A percentile compares a stretch with the other conserved stretches of the same genome.
Evolutionary conservation across 2,113 vertebrate genomes (phyloP).

Genomic region (Micronycteris hirsuta): DNA sequence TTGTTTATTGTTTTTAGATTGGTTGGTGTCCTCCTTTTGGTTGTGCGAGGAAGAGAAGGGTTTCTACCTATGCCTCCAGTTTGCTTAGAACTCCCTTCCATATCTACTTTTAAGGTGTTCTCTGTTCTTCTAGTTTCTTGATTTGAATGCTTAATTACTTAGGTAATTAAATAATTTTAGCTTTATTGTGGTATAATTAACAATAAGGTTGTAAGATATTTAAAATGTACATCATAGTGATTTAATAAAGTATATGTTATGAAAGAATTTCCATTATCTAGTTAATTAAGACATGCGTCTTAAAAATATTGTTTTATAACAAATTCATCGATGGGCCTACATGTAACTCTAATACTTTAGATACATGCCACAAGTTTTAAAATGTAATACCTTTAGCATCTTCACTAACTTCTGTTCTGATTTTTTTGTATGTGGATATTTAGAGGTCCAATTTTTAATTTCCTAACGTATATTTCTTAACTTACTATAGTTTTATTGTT

Average conservation of each 20-base stretch:
- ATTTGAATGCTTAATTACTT: not conserved
- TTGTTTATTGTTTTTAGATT: too few species aligned
- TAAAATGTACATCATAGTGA: not conserved
- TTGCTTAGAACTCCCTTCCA: too few species aligned
- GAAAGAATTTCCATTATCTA: not conserved
- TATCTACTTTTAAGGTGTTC: not conserved
- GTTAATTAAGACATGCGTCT: not conserved
- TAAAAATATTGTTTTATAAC: not conserved
- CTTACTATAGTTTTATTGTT: not conserved
- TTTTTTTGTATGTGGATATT: not conserved
- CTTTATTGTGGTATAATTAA: not conserved
- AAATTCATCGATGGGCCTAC: not conserved
- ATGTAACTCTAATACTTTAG: not conserved
- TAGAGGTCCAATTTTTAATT: not conserved
- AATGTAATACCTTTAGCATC: not conserved
- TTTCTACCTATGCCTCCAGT: too few species aligned
- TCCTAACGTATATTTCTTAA: not conserved
- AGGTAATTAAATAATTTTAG: not conserved
- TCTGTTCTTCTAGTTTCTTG: not conserved
- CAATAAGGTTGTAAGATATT: not conserved
- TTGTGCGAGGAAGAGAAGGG: too few species aligned
- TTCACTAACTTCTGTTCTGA: not conserved
- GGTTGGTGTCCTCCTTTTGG: too few species aligned
- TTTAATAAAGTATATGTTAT: not conserved
- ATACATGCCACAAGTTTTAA: not conserved